Conservation (phyloP, 2,797 vertebrate species). For the Sebastiscus albofasciatus region DNA sequence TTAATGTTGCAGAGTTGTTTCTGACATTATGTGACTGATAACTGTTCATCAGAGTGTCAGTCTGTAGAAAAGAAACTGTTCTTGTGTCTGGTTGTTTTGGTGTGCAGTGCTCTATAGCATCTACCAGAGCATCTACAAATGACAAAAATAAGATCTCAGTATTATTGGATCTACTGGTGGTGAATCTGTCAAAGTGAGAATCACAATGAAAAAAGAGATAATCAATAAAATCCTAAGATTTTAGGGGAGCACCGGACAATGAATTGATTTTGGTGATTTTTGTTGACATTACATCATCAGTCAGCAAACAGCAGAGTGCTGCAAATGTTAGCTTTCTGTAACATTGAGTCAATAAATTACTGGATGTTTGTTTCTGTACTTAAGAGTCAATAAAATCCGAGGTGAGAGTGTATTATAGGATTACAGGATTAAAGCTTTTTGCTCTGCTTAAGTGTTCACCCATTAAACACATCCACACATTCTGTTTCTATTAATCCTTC, state of each 20-base stretch:
- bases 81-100: no score
- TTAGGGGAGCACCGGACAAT: no score
- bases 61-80: no score
- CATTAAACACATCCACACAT: slow-evolving; percentile 43
- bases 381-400: slow-evolving; percentile 25
- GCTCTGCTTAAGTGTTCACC: slow-evolving; percentile 30
- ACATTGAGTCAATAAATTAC: background rate
- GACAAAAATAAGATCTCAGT: accelerated
- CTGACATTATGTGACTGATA: no score
- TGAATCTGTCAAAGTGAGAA: no score
- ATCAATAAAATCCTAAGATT: accelerated
- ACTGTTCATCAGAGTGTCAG: accelerated
- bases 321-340: accelerated
- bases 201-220: no score
- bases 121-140: no score
- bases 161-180: no score
- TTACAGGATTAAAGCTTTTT: slow-evolving; percentile 57
- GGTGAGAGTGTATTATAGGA: slow-evolving; percentile 38
- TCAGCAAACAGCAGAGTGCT: background rate
- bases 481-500: slow-evolving; percentile 46
- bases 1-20: no score
- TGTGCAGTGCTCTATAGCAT: no score
- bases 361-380: slow-evolving; percentile 6
- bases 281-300: background rate
- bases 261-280: no score